Percentiles rank a stretch among this genome's conserved stretches.
Evolutionary conservation across 1,140 invertebrate species (phyloP).

Genomic region (Pseudomyrmex gracilis): DNA sequence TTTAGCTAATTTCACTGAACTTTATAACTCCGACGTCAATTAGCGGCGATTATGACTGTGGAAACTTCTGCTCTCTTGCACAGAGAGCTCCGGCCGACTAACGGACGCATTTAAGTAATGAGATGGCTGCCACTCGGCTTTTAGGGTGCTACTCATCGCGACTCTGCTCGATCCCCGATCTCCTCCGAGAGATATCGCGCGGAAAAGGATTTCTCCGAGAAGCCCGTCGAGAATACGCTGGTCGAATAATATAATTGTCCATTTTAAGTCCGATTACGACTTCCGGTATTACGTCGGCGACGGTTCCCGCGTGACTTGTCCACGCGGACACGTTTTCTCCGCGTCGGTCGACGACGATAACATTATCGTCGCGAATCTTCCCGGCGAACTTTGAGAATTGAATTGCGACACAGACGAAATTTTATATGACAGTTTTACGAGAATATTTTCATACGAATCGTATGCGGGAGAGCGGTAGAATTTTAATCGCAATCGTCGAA

Average conservation of each 20-base stretch:
- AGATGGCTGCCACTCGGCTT: slow-evolving; percentile 81
- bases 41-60: slow-evolving; percentile 83
- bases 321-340: background rate
- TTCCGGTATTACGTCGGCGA: slow-evolving; percentile 3
- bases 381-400: slow-evolving; percentile 30
- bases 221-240: slow-evolving; percentile 4
- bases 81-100: slow-evolving; percentile 73
- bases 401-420: slow-evolving; percentile 42
- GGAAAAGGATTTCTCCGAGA: slow-evolving; percentile 32
- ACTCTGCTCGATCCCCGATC: slow-evolving; percentile 56
- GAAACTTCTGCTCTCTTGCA: slow-evolving; percentile 81
- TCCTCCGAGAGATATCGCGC: slow-evolving; percentile 36
- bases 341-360: slow-evolving; percentile 19
- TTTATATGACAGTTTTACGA: slow-evolving; percentile 42
- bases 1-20: slow-evolving; percentile 83
- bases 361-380: slow-evolving; percentile 32
- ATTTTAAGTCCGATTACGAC: slow-evolving; percentile 56
- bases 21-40: slow-evolving; percentile 82
- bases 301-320: slow-evolving; percentile 15
- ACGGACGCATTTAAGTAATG: slow-evolving; percentile 82
- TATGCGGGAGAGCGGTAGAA: background rate
- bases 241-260: slow-evolving; percentile 67
- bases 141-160: slow-evolving; percentile 78
- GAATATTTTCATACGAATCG: slow-evolving; percentile 53
- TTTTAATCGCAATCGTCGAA: slow-evolving; percentile 49